A percentile compares a stretch with the other conserved stretches of the same genome.
Conservation (phyloP, 2,797 vertebrate species). For the Distichodus sexfasciatus region DNA sequence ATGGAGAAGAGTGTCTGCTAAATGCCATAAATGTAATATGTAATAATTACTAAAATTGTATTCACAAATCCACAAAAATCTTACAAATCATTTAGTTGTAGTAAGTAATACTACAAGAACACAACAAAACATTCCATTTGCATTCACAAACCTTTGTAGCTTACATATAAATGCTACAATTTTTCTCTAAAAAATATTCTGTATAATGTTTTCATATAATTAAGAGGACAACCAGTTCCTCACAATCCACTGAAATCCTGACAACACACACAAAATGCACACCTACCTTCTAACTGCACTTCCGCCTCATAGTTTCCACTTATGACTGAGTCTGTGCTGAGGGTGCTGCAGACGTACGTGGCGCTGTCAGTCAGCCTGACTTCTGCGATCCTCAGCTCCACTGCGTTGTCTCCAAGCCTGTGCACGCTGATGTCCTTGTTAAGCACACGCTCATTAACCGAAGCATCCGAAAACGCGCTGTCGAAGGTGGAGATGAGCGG, state of each 20-base stretch:
- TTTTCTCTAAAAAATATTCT: too few relatives aligned
- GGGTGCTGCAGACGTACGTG: constrained; percentile 84
- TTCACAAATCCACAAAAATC: too few relatives aligned
- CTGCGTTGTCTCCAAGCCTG: constrained; percentile 73
- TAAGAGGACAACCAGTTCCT: too few relatives aligned
- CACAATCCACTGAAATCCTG: too few relatives aligned
- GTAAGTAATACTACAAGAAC: not conserved
- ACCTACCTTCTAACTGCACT: constrained; percentile 84
- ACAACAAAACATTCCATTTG: not conserved
- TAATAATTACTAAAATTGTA: too few relatives aligned
- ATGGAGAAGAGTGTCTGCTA: too few relatives aligned
- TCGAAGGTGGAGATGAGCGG: constrained; percentile 90
- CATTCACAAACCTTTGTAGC: too few relatives aligned
- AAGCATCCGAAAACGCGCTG: constrained; percentile 70
- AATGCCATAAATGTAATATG: too few relatives aligned
- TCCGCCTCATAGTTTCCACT: constrained; percentile 86
- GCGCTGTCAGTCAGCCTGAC: constrained; percentile 78
- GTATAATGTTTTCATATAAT: too few relatives aligned
- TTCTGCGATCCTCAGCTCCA: constrained; percentile 82
- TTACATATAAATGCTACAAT: too few relatives aligned
- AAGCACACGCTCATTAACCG: constrained; percentile 73
- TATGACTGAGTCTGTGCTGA: constrained; percentile 86
- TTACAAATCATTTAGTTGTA: too few relatives aligned
- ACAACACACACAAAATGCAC: too few relatives aligned
- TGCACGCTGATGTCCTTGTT: constrained; percentile 74